Evolutionary conservation across 1,140 invertebrate species (phyloP).

Genomic region (Listronotus oregonensis): DNA sequence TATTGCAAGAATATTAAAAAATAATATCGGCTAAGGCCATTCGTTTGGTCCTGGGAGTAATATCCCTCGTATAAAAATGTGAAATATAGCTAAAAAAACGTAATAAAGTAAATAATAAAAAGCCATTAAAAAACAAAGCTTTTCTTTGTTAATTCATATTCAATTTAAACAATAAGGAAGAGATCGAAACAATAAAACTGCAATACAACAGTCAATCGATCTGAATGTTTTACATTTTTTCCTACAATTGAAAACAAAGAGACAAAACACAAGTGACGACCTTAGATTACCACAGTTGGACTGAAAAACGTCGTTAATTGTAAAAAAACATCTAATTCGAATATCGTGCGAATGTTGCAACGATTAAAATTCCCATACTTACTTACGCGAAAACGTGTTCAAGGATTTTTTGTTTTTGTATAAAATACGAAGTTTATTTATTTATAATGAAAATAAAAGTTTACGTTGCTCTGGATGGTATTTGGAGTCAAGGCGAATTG

Average conservation of each 20-base stretch:
- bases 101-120: too few relatives aligned
- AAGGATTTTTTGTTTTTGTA: constrained; percentile 31
- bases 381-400: constrained; percentile 28
- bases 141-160: background rate
- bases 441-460: constrained; percentile 14
- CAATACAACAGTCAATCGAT: constrained; percentile 1
- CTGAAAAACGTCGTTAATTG: constrained; percentile 19
- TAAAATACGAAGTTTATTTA: constrained; percentile 23
- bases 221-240: too few relatives aligned
- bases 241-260: constrained; percentile 15
- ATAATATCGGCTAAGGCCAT: too few relatives aligned
- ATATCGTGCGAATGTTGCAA: constrained; percentile 23
- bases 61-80: too few relatives aligned
- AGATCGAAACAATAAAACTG: constrained; percentile 11
- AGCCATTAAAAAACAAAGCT: too few relatives aligned
- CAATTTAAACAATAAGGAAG: constrained; percentile 13
- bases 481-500: too few relatives aligned
- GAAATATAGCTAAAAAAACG: too few relatives aligned
- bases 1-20: too few relatives aligned
- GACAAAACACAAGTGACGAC: background rate
- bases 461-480: too few relatives aligned
- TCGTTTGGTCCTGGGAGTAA: too few relatives aligned
- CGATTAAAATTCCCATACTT: constrained; percentile 29
- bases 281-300: constrained; percentile 27
- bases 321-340: constrained; percentile 24